Conservation (phyloP, 2,113 vertebrate genomes). For the Eonycteris spelaea region DNA sequence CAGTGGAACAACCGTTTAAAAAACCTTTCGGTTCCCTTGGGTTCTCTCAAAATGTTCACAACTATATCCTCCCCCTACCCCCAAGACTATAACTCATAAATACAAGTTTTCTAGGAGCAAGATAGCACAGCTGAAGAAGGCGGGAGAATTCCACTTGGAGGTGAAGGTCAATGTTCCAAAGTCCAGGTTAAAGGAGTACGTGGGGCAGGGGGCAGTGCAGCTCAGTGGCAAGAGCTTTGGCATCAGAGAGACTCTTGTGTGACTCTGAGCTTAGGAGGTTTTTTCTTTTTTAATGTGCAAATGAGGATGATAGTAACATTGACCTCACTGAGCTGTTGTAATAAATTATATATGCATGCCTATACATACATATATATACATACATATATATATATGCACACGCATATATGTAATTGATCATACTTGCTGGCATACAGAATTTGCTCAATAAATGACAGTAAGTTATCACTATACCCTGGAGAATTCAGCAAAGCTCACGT, state of each 20-base stretch:
- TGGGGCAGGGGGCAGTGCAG: neutral
- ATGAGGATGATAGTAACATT: neutral
- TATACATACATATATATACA: rapidly evolving
- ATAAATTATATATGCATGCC: neutral
- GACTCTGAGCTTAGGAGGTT: neutral
- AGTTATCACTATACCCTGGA: neutral
- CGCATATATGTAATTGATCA: too few relatives aligned
- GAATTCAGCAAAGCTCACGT: neutral
- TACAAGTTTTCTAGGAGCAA: neutral
- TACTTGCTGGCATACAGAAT: neutral
- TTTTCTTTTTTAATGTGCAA: neutral
- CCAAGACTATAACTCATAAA: neutral
- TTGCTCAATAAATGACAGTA: neutral
- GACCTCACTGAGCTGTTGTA: neutral
- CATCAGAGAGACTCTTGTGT: neutral
- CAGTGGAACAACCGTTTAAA: neutral
- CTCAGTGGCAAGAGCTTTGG: too few relatives aligned
- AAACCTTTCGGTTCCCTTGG: rapidly evolving
- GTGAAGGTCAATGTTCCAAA: neutral
- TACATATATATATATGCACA: neutral
- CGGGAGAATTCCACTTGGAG: neutral
- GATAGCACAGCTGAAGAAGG: neutral
- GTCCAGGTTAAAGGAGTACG: rapidly evolving
- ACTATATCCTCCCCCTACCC: rapidly evolving
- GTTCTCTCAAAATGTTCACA: neutral